Conservation (phyloP, 2,888 invertebrate genomes). For the Apocheima hispidaria region DNA sequence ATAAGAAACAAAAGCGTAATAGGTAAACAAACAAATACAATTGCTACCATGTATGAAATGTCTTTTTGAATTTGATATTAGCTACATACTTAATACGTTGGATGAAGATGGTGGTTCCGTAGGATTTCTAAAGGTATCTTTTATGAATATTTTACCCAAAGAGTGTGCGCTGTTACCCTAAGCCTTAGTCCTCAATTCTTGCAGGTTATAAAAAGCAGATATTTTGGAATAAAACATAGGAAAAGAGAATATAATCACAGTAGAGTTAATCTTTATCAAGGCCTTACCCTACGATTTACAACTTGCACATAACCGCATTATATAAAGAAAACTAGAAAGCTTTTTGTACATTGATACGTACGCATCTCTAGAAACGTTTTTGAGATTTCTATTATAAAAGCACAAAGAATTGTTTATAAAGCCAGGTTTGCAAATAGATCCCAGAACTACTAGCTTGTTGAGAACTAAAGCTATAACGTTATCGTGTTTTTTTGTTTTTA, state of each 20-base stretch:
- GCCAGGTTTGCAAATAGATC: not conserved
- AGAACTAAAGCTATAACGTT: slow-evolving; percentile 1
- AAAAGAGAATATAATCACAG: too few species aligned
- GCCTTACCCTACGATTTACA: not conserved
- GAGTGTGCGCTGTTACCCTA: too few species aligned
- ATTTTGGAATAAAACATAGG: too few species aligned
- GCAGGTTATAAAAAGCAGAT: too few species aligned
- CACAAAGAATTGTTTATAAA: not conserved
- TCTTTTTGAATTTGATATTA: slow-evolving; percentile 54
- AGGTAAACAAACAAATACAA: slow-evolving; percentile 50
- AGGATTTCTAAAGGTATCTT: not conserved
- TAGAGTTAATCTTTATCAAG: not conserved
- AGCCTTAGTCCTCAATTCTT: too few species aligned
- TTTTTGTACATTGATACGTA: not conserved
- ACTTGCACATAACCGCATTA: not conserved
- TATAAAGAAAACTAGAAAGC: too few species aligned
- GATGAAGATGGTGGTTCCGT: slow-evolving; percentile 32
- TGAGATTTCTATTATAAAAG: not conserved
- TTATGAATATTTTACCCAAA: not conserved
- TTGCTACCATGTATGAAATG: slow-evolving; percentile 54
- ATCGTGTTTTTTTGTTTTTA: not conserved
- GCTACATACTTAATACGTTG: not conserved
- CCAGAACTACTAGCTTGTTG: not conserved
- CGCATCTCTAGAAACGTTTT: slow-evolving; percentile 5
- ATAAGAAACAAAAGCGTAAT: slow-evolving; percentile 50